Base-by-base conservation (phyloP, 2,797 vertebrate species). In the Megalops cyprinoides region DNA sequence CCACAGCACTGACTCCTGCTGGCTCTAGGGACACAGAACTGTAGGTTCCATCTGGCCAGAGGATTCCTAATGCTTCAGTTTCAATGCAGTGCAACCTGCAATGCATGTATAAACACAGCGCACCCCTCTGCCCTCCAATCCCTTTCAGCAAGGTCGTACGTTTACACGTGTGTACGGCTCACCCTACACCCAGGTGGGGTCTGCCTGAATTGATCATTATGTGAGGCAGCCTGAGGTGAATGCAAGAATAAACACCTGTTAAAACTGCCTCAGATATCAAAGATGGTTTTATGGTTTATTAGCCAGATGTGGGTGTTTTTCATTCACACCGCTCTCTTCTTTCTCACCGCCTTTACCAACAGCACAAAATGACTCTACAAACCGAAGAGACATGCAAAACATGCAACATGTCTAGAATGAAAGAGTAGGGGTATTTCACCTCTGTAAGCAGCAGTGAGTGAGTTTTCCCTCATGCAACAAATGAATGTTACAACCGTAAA, bases 171-270 rank as follows among this genome's bases (percentile, higher is more conserved):
- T 31, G 31, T 31, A 65, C 42, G 8, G 18, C 53, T 51, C 49
- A 3, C 28, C 60, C 58, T 18, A 48, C 67, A 18, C 39, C 14
- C 51, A 58, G 25, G n/a, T 37, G 42, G 31, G 44, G 10, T 0
- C 20, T 37, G 3, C 9, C 56, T 76, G 34, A 74, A 75, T 37
- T 62, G 25, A 39, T 34, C 15, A 56, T 28, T 79, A 42, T 25
- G 46, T 23, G 87, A 91, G 67, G 60, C 86, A 87, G 84, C 85
- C 89, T 90, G 84, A 86, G 76, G 80, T 88, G 86, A 53, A 69
- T 79, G 78, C 85, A 87, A 84, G 86, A 88, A 90, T 90, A 84
- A 90, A 87, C 90, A 89, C 91, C 90, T 91, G 89, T 88, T 91
- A 84, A 87, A 4, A 82, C 84, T 82, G 89, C 87, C 62, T 82